phyloP scores from a whole-genome alignment of 2,888 invertebrate species.

The Ornithoptera priamus region DNA sequence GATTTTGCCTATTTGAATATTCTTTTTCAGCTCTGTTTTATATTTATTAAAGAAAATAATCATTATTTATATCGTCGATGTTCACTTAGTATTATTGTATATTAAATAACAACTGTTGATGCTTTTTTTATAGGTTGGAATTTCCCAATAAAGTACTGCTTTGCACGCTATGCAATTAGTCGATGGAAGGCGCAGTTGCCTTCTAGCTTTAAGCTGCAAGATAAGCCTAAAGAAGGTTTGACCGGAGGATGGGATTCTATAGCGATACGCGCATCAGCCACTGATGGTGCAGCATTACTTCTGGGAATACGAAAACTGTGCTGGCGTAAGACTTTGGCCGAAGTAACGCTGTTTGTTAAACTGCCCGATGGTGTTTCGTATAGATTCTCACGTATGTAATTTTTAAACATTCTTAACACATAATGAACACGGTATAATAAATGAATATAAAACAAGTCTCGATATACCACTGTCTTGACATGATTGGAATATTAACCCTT shows the following conservation, averaged over 20 bases:
- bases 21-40: too few species aligned
- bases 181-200: conserved; percentile 57
- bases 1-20: too few species aligned
- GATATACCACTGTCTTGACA: too few species aligned
- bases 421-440: background rate
- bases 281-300: conserved; percentile 78
- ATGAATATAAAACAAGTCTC: background rate
- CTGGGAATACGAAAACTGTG: conserved; percentile 75
- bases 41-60: too few species aligned
- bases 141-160: conserved; percentile 63
- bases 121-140: conserved; percentile 65
- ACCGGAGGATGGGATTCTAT: conserved; percentile 60
- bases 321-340: conserved; percentile 67
- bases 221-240: conserved; percentile 48
- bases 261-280: conserved; percentile 76
- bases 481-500: too few species aligned
- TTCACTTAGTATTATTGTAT: too few species aligned
- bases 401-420: background rate
- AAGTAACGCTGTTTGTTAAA: conserved; percentile 78
- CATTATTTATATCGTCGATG: too few species aligned
- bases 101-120: background rate
- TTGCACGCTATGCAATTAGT: conserved; percentile 60
- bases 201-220: conserved; percentile 40
- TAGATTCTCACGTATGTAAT: conserved; percentile 55
- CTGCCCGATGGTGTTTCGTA: conserved; percentile 61